Conservation (phyloP, 2,113 vertebrate species). For the Macheiramphus alcinus region DNA sequence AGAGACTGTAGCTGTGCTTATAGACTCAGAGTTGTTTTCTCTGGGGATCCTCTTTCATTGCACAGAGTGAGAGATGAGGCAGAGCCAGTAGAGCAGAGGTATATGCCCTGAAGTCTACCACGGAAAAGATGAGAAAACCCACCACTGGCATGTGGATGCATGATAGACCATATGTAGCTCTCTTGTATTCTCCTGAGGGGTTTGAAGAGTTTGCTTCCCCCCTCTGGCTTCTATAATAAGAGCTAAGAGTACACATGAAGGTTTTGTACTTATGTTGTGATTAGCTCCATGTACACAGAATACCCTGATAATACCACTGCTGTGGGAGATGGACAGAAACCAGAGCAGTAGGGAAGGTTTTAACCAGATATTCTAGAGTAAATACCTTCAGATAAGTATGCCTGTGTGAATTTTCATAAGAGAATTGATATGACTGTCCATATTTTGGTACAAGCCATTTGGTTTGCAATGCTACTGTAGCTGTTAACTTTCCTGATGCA, state of each 20-base stretch:
- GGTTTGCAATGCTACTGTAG: not conserved
- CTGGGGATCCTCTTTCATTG: not conserved
- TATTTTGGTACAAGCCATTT: not conserved
- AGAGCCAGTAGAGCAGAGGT: not conserved
- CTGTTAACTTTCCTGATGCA: not conserved
- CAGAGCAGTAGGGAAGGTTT: not conserved
- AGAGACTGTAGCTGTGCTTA: not conserved
- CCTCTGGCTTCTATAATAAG: not conserved
- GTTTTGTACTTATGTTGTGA: not conserved
- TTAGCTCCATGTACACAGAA: not conserved
- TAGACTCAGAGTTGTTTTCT: not conserved
- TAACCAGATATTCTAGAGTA: not conserved
- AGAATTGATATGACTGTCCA: not conserved
- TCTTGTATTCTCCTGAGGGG: not conserved
- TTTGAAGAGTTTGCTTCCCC: not conserved
- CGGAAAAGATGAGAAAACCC: not conserved
- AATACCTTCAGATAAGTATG: not conserved
- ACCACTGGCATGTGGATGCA: not conserved
- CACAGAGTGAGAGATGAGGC: not conserved
- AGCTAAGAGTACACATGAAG: not conserved
- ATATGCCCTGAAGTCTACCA: not conserved
- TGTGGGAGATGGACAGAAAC: not conserved
- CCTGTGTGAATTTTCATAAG: not conserved
- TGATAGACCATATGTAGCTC: not conserved
- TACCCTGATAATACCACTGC: not conserved